Evolutionary conservation across 2,888 invertebrate species (phyloP), one percentile per base, ranked within the genome.

Genomic region (Epirrhoe tristata): DNA sequence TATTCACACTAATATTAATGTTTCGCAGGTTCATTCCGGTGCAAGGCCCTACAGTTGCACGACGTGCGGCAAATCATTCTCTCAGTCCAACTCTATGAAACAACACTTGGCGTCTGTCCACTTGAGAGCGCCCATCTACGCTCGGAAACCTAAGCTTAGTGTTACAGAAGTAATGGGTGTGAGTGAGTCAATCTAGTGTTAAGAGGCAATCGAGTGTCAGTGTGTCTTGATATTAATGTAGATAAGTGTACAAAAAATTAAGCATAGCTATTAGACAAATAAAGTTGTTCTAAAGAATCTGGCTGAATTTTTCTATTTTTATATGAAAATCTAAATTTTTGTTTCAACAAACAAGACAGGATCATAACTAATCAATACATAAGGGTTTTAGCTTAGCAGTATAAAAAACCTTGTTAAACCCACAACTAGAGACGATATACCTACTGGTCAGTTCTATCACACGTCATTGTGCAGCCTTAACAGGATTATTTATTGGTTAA

Each of bases 11-110:
- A 31, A 24, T 32, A 10, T 12, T 1, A 12, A 5, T 34, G 12
- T 54, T 59, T 34, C 32, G 0, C 81, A 91, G 91, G 89, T 91
- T 0, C 92, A 92, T 74, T 86, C 90, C 0, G 92, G 92, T 0
- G 68, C 78, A 0, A 89, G 88, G 50, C 91, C 91, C 0, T 90
- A 90, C 69, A 66, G 77, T 0, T 92, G 91, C 43, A 79, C 82
- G 0, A 76, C 84, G 0, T 91, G 90, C 43, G 86, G 84, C 0
- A 91, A 90, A 39, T 67, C 81, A 3, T 91, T 91, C 79, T 85
- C 90, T 0, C 90, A 90, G 43, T 89, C 88, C 1, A 88, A 89
- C 69, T 88, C 87, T 0, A 84, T 89, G 86, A 90, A 90, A 63
- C 75, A 88, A 0, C 90, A 91, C 57, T 84, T 90, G 0, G 81